Base-by-base conservation (phyloP, 2,888 invertebrate genomes). In the Altica lythri region DNA sequence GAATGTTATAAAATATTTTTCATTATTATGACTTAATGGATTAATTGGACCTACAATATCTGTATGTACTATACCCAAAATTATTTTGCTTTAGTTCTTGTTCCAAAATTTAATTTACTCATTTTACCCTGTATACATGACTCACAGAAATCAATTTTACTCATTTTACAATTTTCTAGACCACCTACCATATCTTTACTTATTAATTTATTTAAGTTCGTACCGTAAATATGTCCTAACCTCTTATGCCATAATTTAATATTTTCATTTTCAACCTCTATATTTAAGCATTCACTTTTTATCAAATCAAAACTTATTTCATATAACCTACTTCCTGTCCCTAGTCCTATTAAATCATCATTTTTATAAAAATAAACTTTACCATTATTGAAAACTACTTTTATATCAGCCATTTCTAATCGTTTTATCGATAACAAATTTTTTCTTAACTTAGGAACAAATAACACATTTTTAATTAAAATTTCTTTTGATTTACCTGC, bases 401-500 rank as follows among this genome's bases (percentile, higher is more conserved):
- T 47, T 3, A 54, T 37, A 8, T 22, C 35, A 2, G 37, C 13
- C 14, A 50, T 18, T 42, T 57, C 54, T 14, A 57, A 29, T 19
- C 13, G 40, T 37, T 57, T 57, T 5, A 57, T 51, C 1, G 37
- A 47, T 12, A 57, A 16, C 18, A 57, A 29, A 16, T 53, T 57
- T 37, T 37, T 55, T 27, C 50, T 46, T 29, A 51, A 30, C 22
- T 47, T 18, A 17, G 43, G 52, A 14, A 52, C 40, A 45, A 45
- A 62, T 4, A 58, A 60, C 34, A 62, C 57, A 47, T 60, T 59
- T 49, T 55, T 53, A 16, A 59, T 45, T 18, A 13, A 37, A 49
- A 48, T 55, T 40, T 50, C 45, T 29, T 56, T 53, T 29, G 40
- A 16, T 53, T 54, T 42, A 19, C 30, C 48, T 43, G 25, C 22